Evolutionary conservation across 2,888 invertebrate species (phyloP), one percentile per base, ranked within the genome.

Genomic region (Hedya salicella): DNA sequence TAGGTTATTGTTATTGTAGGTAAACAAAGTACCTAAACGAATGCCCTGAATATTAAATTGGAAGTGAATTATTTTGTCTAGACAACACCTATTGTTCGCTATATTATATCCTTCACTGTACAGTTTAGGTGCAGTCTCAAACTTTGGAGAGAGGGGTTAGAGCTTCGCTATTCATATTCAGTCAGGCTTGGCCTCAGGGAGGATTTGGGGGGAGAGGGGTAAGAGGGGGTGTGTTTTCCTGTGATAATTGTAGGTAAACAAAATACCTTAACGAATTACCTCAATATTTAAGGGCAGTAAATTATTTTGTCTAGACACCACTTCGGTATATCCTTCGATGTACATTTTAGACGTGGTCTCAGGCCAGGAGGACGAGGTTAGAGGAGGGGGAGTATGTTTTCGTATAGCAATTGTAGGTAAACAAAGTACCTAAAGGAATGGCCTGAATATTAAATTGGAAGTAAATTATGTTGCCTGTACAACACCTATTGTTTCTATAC

Each of bases 261-360:
- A 21, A 5, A 2, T 14, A 42, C 42, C 8, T 19, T 9, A 32
- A 32, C n/a, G 17, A 16, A 30, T 42, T 40, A 6, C 56, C 63
- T 63, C 49, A 39, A 56, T 54, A 19, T 14, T 48, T 63, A n/a
- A 56, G 32, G 19, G 11, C 1, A 19, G 30, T 0, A 42, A 42
- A 62, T 62, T 62, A 52, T 62, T 48, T 13, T 1, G 56, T 63
- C 63, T 63, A 63, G 63, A 63, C 49, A 21, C 49, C 32, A 11
- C 9, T 44, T 13, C 17, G n/a, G n/a, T n/a, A n/a, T n/a, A 25
- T 25, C 25, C n/a, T n/a, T n/a, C n/a, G n/a, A n/a, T n/a, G n/a
- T n/a, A n/a, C n/a, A n/a, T n/a, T n/a, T n/a, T n/a, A n/a, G n/a
- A n/a, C n/a, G n/a, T n/a, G n/a, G n/a, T n/a, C n/a, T n/a, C n/a